These are phyloP conservation scores for Chaetorhynchus papuensis DNA, from an alignment of 2,113 vertebrate genomes.

Conservation along the genomic window DNA sequence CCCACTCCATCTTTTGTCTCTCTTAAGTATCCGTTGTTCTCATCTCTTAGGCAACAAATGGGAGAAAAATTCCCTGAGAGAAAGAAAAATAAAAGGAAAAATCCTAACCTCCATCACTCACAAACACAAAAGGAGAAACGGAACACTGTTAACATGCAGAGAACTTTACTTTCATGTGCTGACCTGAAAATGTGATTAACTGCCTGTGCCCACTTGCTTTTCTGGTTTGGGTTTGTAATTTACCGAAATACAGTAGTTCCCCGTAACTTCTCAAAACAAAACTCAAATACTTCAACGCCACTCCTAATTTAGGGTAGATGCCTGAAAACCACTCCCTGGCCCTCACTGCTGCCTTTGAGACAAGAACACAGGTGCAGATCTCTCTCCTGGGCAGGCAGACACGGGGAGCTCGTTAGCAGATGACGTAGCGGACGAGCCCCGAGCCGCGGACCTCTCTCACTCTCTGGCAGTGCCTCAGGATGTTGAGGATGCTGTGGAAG, in stretches of 20 bases:
- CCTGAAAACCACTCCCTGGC: background rate
- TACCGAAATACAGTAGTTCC: background rate
- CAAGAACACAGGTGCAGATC: rapidly evolving
- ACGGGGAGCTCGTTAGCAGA: constrained; percentile 48
- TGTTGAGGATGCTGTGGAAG: constrained; percentile 82
- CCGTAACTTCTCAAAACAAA: background rate
- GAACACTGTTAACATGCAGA: background rate
- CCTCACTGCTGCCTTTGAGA: background rate
- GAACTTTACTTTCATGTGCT: background rate
- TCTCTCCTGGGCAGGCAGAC: rapidly evolving
- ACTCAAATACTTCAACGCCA: background rate
- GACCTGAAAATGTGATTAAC: background rate
- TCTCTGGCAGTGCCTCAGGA: constrained; percentile 88
- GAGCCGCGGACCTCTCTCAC: constrained; percentile 80
- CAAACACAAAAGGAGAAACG: background rate
- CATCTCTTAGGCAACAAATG: background rate
- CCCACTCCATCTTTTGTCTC: background rate
- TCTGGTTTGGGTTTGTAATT: background rate
- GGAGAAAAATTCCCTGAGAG: background rate
- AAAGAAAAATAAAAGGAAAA: background rate
- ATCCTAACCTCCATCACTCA: background rate
- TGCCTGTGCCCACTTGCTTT: rapidly evolving
- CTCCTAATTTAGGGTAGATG: no score
- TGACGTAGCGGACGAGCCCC: constrained; percentile 75
- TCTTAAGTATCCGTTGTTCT: background rate